Percentiles rank a stretch among this genome's conserved stretches.
Conservation (phyloP, 2,888 invertebrate species). For the Cerceris ruficornis region DNA sequence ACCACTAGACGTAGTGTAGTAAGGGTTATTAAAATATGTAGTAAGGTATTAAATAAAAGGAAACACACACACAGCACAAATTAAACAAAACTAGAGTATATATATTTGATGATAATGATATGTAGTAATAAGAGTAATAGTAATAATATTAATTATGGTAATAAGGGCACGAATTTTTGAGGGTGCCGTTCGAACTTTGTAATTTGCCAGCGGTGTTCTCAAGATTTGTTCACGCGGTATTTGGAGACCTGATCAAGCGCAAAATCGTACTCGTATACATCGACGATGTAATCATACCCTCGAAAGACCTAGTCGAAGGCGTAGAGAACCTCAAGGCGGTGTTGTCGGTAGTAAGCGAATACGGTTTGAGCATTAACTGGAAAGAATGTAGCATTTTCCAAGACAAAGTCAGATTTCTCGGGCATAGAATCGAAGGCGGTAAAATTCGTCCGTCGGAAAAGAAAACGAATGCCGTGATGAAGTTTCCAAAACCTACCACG, state of each 20-base stretch:
- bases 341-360: background rate
- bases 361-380: constrained; percentile 19
- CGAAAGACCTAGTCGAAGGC: background rate
- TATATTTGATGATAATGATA: constrained; percentile 64
- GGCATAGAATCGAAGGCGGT: constrained; percentile 4
- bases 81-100: constrained; percentile 60
- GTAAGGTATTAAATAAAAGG: too few species aligned
- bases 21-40: too few species aligned
- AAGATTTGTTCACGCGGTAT: constrained; percentile 49
- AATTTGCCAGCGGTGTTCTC: constrained; percentile 39
- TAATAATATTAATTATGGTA: constrained; percentile 65
- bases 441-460: too few species aligned
- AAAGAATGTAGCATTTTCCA: constrained; percentile 19
- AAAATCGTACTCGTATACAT: constrained; percentile 1
- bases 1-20: too few species aligned
- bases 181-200: constrained; percentile 68
- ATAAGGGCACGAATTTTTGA: constrained; percentile 63
- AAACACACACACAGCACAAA: constrained; percentile 10
- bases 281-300: constrained; percentile 4
- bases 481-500: constrained; percentile 23
- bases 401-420: constrained; percentile 9
- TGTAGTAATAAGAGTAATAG: constrained; percentile 65
- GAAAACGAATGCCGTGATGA: too few species aligned
- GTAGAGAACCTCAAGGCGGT: too few species aligned
- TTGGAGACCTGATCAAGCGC: constrained; percentile 38